These are phyloP conservation scores for Thermophis baileyi DNA, from an alignment of 2,113 vertebrate genomes.

Conservation along the genomic window DNA sequence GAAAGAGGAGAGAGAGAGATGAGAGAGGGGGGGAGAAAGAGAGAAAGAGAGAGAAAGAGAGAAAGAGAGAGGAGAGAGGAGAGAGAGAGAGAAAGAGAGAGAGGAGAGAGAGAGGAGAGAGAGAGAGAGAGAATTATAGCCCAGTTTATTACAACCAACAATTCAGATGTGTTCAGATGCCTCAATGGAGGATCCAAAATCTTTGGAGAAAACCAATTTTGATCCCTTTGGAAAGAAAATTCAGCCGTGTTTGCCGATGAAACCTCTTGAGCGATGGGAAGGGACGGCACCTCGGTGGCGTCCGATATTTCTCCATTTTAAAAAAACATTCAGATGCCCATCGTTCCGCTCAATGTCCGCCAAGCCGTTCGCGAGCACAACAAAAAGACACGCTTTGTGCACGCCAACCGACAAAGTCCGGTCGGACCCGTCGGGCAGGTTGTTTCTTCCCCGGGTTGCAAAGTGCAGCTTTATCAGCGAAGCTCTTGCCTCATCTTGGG, in stretches of 20 bases:
- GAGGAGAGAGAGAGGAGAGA: too few relatives aligned
- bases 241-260: rapidly evolving
- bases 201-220: neutral
- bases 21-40: too few relatives aligned
- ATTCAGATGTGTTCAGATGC: neutral
- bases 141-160: neutral
- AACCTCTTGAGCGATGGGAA: neutral
- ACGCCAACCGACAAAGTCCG: rapidly evolving
- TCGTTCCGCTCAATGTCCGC: rapidly evolving
- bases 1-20: too few relatives aligned
- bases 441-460: neutral
- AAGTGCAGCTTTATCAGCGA: neutral
- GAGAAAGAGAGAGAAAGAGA: too few relatives aligned
- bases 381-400: neutral
- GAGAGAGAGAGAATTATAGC: neutral
- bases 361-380: neutral
- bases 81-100: too few relatives aligned
- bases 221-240: neutral
- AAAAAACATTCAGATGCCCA: neutral
- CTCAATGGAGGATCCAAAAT: neutral
- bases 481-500: neutral
- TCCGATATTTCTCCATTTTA: neutral
- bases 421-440: neutral
- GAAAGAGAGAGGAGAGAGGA: too few relatives aligned
- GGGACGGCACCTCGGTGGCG: neutral